phyloP scores from a whole-genome alignment of 2,113 vertebrate species.

The Sterrhoptilus dennistouni region DNA sequence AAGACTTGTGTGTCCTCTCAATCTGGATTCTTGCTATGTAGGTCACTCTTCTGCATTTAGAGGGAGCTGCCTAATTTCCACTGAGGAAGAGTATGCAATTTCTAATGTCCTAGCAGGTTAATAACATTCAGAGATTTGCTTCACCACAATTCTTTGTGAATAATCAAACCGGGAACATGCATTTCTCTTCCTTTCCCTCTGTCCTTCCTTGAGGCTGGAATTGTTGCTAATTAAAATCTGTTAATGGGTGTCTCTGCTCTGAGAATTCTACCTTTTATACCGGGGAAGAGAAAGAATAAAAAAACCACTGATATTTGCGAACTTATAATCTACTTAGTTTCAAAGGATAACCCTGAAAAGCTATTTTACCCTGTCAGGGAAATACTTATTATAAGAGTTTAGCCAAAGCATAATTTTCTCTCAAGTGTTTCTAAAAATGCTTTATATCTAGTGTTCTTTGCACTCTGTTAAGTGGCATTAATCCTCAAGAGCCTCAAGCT shows the following conservation, averaged over 20 bases:
- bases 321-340: not conserved
- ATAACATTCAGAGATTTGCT: not conserved
- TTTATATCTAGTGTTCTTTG: not conserved
- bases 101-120: not conserved
- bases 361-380: not conserved
- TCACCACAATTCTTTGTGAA: not conserved
- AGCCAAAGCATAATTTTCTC: not conserved
- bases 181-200: not conserved
- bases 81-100: not conserved
- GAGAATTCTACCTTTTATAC: not conserved
- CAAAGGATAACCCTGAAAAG: not conserved
- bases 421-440: not conserved
- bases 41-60: not conserved
- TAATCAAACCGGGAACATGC: not conserved
- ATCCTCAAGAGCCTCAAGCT: not conserved
- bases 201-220: not conserved
- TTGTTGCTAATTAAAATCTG: not conserved
- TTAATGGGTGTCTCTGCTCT: not conserved
- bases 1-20: not conserved
- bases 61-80: not conserved
- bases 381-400: not conserved
- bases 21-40: not conserved
- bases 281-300: not conserved
- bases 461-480: not conserved
- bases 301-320: not conserved